phyloP scores from a whole-genome alignment of 2,888 invertebrate species.

The Oscheius myriophilus region DNA sequence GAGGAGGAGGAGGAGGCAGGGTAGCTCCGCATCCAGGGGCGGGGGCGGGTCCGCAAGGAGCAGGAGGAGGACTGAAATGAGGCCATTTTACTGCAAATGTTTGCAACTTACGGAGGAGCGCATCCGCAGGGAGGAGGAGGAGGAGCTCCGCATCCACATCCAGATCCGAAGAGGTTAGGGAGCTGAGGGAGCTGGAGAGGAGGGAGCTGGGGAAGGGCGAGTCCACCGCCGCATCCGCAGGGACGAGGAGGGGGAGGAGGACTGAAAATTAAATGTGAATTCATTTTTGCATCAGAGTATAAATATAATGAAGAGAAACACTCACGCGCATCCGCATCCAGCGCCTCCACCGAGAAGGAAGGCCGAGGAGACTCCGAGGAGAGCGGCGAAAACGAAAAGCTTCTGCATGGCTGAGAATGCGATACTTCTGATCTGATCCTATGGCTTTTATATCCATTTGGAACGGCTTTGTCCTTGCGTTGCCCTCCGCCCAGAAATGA shows the following conservation, averaged over 20 bases:
- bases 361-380: slow-evolving; percentile 41
- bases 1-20: slow-evolving; percentile 12
- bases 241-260: slow-evolving; percentile 49
- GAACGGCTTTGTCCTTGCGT: slow-evolving; percentile 29
- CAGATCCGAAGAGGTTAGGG: slow-evolving; percentile 41
- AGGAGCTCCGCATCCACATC: slow-evolving; percentile 39
- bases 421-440: slow-evolving; percentile 6
- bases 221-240: slow-evolving; percentile 48
- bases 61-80: slow-evolving; percentile 17
- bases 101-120: too few relatives aligned
- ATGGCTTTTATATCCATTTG: slow-evolving; percentile 20
- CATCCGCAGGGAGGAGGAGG: slow-evolving; percentile 28
- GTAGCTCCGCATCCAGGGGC: slow-evolving; percentile 16
- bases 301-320: slow-evolving; percentile 25
- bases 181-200: slow-evolving; percentile 47
- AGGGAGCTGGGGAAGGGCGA: slow-evolving; percentile 41
- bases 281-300: too few relatives aligned
- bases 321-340: slow-evolving; percentile 56
- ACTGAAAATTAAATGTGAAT: slow-evolving; percentile 34
- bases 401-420: slow-evolving; percentile 45
- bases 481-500: slow-evolving; percentile 30
- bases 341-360: slow-evolving; percentile 45
- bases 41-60: slow-evolving; percentile 12
- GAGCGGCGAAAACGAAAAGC: slow-evolving; percentile 44
- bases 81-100: neutral